These are phyloP conservation scores for Globia sparganii DNA, from an alignment of 2,888 invertebrate species.

Conservation along the genomic window DNA sequence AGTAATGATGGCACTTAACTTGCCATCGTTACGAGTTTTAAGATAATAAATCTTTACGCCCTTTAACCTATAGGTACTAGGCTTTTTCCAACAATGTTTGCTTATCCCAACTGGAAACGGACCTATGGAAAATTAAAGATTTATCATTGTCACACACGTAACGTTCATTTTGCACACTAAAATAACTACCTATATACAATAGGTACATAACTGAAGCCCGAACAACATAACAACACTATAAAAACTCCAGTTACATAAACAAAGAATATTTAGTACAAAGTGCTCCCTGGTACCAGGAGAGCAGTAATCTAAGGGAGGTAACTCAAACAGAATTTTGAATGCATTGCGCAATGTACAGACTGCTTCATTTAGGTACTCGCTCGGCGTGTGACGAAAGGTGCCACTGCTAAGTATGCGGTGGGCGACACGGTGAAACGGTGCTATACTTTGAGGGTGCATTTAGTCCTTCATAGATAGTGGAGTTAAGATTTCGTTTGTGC, in stretches of 20 bases:
- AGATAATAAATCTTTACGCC: not conserved
- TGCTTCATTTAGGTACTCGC: constrained; percentile 43
- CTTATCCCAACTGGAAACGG: not conserved
- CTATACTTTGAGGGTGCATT: constrained; percentile 37
- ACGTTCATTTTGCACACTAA: not conserved
- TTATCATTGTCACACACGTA: too few relatives aligned
- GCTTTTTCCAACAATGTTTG: not conserved
- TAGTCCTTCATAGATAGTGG: constrained; percentile 22
- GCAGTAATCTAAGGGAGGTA: constrained; percentile 34
- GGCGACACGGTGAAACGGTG: constrained; percentile 19
- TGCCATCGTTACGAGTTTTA: constrained; percentile 2
- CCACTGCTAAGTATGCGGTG: constrained; percentile 32
- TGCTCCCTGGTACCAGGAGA: constrained; percentile 28
- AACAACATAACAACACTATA: not conserved
- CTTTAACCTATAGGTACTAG: not conserved
- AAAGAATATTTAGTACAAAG: constrained; percentile 38
- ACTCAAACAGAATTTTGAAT: constrained; percentile 59
- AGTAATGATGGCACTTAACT: constrained; percentile 65
- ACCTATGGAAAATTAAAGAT: not conserved
- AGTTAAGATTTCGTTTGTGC: constrained; percentile 22
- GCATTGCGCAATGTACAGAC: constrained; percentile 42
- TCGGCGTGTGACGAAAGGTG: constrained; percentile 33
- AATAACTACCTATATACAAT: not conserved
- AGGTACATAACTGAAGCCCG: not conserved
- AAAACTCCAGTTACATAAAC: constrained; percentile 1